phyloP scores from a whole-genome alignment of 2,113 vertebrate species.

The Saccopteryx bilineata region DNA sequence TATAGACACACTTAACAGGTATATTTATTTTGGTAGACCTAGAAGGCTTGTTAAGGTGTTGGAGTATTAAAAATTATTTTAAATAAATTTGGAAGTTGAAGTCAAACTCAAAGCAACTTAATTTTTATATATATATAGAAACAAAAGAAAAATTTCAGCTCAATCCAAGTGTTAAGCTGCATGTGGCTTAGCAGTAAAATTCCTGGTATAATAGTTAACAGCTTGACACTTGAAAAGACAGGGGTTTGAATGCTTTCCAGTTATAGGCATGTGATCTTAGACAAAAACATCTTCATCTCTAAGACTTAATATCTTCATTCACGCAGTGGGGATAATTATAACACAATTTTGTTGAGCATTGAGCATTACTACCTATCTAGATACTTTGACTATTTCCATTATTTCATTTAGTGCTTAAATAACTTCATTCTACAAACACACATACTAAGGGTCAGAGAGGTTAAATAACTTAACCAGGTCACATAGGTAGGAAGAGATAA shows the following conservation, averaged over 20 bases:
- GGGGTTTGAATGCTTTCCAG: background rate
- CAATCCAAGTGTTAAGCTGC: background rate
- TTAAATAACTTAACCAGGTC: background rate
- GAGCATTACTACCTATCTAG: background rate
- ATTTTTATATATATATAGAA: background rate
- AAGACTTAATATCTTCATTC: background rate
- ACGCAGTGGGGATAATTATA: background rate
- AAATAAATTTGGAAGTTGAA: conserved; percentile 64
- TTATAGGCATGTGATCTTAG: background rate
- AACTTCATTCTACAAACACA: background rate
- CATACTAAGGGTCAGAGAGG: background rate
- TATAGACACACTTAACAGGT: background rate
- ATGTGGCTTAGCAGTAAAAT: background rate
- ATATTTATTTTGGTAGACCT: conserved; percentile 21
- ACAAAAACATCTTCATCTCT: background rate
- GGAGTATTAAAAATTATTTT: conserved; percentile 66
- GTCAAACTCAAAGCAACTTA: conserved; percentile 33
- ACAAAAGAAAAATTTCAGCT: conserved; percentile 25
- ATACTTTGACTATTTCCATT: background rate
- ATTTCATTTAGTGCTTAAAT: background rate
- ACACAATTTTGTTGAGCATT: background rate
- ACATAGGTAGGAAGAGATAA: background rate
- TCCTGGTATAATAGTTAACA: background rate
- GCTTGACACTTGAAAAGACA: background rate
- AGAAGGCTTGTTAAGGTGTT: background rate